Conservation (phyloP, 2,113 vertebrate species). For the Lamprotornis superbus region DNA sequence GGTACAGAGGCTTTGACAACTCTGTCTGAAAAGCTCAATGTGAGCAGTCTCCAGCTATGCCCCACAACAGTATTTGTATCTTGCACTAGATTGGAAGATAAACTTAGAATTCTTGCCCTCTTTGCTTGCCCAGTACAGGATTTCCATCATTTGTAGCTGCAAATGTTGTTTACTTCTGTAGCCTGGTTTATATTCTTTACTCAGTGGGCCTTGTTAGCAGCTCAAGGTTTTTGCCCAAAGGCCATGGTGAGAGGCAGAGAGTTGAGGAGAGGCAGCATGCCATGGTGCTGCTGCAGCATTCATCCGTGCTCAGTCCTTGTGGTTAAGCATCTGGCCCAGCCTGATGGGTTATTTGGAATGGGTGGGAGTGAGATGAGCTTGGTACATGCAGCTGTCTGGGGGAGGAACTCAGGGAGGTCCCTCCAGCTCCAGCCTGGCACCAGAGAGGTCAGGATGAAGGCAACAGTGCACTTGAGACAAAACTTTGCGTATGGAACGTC, state of each 20-base stretch:
- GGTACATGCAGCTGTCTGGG: not conserved
- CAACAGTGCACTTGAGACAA: not conserved
- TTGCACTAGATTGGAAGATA: not conserved
- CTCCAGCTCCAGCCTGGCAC: not conserved
- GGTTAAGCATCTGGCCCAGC: not conserved
- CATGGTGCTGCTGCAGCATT: not conserved
- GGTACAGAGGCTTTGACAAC: not conserved
- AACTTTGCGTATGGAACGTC: not conserved
- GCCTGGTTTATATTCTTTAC: not conserved
- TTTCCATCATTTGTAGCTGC: not conserved
- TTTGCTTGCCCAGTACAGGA: not conserved
- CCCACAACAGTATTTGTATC: not conserved
- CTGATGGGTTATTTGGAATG: fast-evolving
- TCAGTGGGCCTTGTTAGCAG: not conserved
- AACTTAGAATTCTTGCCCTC: not conserved
- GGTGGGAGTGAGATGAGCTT: not conserved
- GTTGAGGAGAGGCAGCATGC: not conserved
- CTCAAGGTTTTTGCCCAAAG: not conserved
- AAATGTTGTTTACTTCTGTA: not conserved
- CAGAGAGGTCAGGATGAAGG: not conserved
- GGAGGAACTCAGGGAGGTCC: not conserved
- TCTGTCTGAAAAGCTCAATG: not conserved
- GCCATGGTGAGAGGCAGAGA: not conserved
- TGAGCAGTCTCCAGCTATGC: not conserved
- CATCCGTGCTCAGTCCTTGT: not conserved